A percentile compares a stretch with the other conserved stretches of the same genome.
These are phyloP conservation scores for Pitangus sulphuratus DNA, from an alignment of 2,797 vertebrate species.

Conservation along the genomic window DNA sequence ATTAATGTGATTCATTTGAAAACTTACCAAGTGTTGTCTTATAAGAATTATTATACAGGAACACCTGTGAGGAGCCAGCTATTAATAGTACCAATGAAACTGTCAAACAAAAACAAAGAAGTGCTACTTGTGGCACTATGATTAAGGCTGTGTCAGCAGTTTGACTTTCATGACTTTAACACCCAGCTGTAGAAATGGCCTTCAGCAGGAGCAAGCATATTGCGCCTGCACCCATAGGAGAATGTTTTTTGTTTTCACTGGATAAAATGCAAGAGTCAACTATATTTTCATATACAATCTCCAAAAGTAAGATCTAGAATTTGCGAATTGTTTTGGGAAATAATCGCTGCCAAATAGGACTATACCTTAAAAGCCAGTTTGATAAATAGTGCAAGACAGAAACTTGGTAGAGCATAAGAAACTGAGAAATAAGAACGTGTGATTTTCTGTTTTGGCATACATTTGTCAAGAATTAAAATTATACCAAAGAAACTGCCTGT, in stretches of 20 bases:
- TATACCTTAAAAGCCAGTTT: not conserved
- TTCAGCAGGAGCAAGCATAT: not conserved
- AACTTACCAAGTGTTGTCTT: constrained; percentile 5
- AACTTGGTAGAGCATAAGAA: not conserved
- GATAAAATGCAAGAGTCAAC: not conserved
- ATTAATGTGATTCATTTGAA: not conserved
- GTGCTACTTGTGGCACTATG: constrained; percentile 25
- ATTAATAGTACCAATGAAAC: constrained; percentile 30
- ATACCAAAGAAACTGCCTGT: not conserved
- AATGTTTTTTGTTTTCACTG: not conserved
- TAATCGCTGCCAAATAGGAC: not conserved
- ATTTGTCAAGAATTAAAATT: not conserved
- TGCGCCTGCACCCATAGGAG: not conserved
- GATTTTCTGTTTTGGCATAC: not conserved
- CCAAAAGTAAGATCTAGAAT: not conserved
- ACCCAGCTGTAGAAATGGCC: constrained; percentile 21
- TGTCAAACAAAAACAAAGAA: not conserved
- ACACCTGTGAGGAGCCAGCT: constrained; percentile 28
- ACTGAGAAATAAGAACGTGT: not conserved
- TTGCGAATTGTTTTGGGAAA: not conserved
- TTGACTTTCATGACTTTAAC: constrained; percentile 29
- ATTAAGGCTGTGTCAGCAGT: constrained; percentile 46
- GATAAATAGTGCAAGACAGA: not conserved
- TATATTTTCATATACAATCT: not conserved
- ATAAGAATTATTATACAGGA: not conserved